A percentile compares a stretch with the other conserved stretches of the same genome.
Conservation (phyloP, 23 tunicate species). For the Halocynthia roretzi region DNA sequence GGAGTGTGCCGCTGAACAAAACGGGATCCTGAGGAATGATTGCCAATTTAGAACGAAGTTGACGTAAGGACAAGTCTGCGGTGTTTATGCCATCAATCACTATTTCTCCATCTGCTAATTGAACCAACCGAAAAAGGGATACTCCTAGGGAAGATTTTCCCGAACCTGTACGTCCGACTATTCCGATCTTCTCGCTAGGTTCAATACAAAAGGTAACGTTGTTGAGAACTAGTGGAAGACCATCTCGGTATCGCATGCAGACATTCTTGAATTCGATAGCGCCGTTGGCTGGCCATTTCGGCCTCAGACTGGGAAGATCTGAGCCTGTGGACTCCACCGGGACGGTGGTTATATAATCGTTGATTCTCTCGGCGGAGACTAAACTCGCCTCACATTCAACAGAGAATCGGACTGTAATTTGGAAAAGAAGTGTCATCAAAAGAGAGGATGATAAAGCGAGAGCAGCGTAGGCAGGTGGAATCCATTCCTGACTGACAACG, state of each 20-base stretch:
- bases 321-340: constrained; percentile 33
- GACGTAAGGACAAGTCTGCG: constrained; percentile 14
- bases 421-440: constrained; percentile 58
- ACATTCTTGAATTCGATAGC: constrained; percentile 50
- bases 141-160: constrained; percentile 90
- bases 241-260: constrained; percentile 70
- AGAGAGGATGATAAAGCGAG: constrained; percentile 60
- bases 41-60: constrained; percentile 51
- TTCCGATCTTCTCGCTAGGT: constrained; percentile 70
- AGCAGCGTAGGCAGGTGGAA: constrained; percentile 63
- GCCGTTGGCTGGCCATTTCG: constrained; percentile 67
- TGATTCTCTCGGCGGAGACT: constrained; percentile 60
- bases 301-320: not conserved
- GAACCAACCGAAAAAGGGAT: constrained; percentile 59
- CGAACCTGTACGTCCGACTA: constrained; percentile 91
- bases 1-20: constrained; percentile 67
- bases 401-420: constrained; percentile 53
- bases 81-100: constrained; percentile 57
- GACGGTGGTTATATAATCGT: constrained; percentile 49
- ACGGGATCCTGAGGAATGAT: constrained; percentile 94
- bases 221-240: constrained; percentile 67
- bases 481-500: constrained; percentile 22
- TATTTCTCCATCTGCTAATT: constrained; percentile 40
- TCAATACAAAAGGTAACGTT: constrained; percentile 44
- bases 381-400: constrained; percentile 62